Base-by-base conservation (phyloP, 2,797 vertebrate species). In the Epinephelus awoara region DNA sequence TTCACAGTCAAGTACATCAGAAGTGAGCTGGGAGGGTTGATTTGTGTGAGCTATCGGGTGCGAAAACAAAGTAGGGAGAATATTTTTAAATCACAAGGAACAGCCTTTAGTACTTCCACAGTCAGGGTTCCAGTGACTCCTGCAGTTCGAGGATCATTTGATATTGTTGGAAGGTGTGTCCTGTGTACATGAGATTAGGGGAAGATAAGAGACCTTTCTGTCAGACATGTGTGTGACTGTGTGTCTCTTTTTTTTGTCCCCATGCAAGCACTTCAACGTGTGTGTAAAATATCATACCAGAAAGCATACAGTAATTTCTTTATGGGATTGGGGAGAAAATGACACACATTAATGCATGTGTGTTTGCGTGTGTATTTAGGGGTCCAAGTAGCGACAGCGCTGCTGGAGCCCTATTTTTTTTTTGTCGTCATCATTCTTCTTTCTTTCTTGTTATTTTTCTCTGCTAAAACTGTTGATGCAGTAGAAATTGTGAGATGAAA, bases 41-140 rank as follows among this genome's bases (percentile, higher is more conserved):
- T 57, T 23, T 65, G 25, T 23, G 63, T 1, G 9, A 0, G 0
- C 40, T 44, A 12, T 54, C 14, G 7, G 54, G 3, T 13, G 40
- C 13, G 17, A 29, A 68, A 55, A 49, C n/a, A 68, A 61, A 59
- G 47, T 13, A 50, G 6, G 15, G 12, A 21, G 17, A 56, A 12
- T 72, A n/a, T 72, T 49, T 62, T 38, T 17, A 19, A 25, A n/a
- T 44, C 57, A 54, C 15, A 23, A 25, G 4, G 3, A 61, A 40
- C 52, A 42, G 42, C 13, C 72, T 34, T 72, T 58, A 23, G 44
- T 6, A 29, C 56, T 71, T 62, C 34, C 44, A 52, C 13, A 44
- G 29, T 38, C 29, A 52, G 5, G 18, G 55, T 64, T 12, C 17
- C 12, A 62, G 15, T 54, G 14, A 15, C 44, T 68, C 46, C 17